A percentile compares a stretch with the other conserved stretches of the same genome.
Evolutionary conservation across 2,888 invertebrate genomes (phyloP).

Genomic region (Tridacna gigas): DNA sequence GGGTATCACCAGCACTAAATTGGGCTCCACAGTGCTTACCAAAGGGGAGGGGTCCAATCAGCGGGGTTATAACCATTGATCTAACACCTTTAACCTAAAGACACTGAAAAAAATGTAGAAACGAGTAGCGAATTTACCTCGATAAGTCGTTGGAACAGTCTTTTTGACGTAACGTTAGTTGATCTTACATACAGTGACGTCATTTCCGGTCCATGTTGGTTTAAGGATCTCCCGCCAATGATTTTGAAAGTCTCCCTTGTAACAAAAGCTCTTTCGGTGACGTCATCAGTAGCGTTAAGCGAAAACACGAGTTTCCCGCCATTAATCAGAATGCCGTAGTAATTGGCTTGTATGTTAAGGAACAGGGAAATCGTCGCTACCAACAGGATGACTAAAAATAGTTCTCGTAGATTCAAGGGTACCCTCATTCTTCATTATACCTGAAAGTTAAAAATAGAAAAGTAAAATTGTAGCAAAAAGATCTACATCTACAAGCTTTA

Average conservation of each 20-base stretch:
- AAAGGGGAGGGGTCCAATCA: no score
- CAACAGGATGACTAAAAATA: constrained; percentile 39
- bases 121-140: constrained; percentile 17
- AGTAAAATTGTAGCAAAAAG: no score
- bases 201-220: constrained; percentile 34
- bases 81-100: no score
- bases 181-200: neutral
- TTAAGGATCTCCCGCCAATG: constrained; percentile 39
- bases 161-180: neutral
- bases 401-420: constrained; percentile 21
- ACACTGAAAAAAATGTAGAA: no score
- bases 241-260: constrained; percentile 2
- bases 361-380: constrained; percentile 39
- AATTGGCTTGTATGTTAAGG: constrained; percentile 42
- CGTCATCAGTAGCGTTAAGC: constrained; percentile 16
- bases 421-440: constrained; percentile 20
- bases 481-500: no score
- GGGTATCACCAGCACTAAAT: no score
- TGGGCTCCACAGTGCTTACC: no score
- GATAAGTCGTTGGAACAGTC: constrained; percentile 10
- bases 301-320: constrained; percentile 9
- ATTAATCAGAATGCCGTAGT: constrained; percentile 30
- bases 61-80: no score
- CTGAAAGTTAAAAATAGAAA: constrained; percentile 24
- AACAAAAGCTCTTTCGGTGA: neutral